Base-by-base conservation (phyloP, 2,113 vertebrate genomes). In the Centropus unirufus region DNA sequence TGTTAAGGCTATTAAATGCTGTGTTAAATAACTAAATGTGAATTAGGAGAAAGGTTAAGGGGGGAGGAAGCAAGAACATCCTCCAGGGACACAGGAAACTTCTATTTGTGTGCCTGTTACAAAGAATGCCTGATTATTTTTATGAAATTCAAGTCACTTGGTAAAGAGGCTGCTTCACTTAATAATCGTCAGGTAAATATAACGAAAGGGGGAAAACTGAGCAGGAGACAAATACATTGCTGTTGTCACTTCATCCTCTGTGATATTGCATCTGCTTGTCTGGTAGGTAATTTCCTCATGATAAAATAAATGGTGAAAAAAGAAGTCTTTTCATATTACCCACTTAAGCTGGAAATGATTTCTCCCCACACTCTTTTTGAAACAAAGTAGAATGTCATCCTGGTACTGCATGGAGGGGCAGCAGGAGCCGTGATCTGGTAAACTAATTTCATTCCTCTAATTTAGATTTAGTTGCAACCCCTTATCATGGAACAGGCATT, bases 371-470 rank as follows among this genome's bases (percentile, higher is more conserved):
- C 5, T 4, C 30, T 61, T 70, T 81, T 24, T 24, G 20, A 77
- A 93, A 81, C 6, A 29, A 75, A 64, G 63, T 46, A 40, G 5
- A 82, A 61, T 75, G 49, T 84, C 73, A 78, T 49, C 40, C 12
- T 42, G 27, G 18, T 83, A 44, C 40, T 89, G 49, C 58, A 11
- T 11, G 32, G 86, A 84, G 29, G 59, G 91, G 63, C 87, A 95
- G 91, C 84, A 64, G 87, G 75, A 87, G 72, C 72, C 81, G 39
- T 46, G 86, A 88, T 64, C 69, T 94, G 51, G 84, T 93, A 92
- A 96, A 92, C 87, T 95, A 84, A 97, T 92, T 92, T 89, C 32
- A 78, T 86, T 95, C 42, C 24, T 92, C 64, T 95, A 87, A 96
- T 97, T 96, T 83, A 89, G 90, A 61, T 87, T 94, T 80, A 94